phyloP scores from a whole-genome alignment of 2,797 vertebrate species.

The Alauda arvensis region DNA sequence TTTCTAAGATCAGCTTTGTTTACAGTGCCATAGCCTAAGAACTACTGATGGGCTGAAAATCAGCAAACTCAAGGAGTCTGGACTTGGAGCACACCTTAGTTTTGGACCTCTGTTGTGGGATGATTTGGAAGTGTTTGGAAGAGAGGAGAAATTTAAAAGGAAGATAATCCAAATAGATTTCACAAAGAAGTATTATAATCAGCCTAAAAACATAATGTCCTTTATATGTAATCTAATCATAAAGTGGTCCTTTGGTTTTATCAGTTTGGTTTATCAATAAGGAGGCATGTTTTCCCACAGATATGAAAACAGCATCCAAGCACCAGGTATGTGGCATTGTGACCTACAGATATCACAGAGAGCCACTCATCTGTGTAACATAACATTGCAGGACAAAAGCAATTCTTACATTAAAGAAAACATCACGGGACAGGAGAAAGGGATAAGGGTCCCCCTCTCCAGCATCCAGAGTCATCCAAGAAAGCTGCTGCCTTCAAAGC shows the following conservation, averaged over 20 bases:
- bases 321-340: not conserved
- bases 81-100: not conserved
- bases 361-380: not conserved
- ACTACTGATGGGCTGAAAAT: constrained; percentile 16
- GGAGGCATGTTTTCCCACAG: not conserved
- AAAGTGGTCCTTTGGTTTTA: not conserved
- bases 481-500: not conserved
- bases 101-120: not conserved
- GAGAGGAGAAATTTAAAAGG: not conserved
- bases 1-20: constrained; percentile 12
- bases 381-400: not conserved
- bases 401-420: not conserved
- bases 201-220: not conserved
- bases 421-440: not conserved
- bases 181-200: not conserved
- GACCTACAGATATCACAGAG: not conserved
- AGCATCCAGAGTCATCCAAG: not conserved
- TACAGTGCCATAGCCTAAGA: not conserved
- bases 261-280: not conserved
- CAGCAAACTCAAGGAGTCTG: not conserved
- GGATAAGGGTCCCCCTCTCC: not conserved
- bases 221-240: not conserved
- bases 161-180: not conserved
- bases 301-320: not conserved
- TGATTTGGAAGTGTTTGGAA: not conserved